phyloP scores from a whole-genome alignment of 2,113 vertebrate species.

The Oncorhynchus masou region DNA sequence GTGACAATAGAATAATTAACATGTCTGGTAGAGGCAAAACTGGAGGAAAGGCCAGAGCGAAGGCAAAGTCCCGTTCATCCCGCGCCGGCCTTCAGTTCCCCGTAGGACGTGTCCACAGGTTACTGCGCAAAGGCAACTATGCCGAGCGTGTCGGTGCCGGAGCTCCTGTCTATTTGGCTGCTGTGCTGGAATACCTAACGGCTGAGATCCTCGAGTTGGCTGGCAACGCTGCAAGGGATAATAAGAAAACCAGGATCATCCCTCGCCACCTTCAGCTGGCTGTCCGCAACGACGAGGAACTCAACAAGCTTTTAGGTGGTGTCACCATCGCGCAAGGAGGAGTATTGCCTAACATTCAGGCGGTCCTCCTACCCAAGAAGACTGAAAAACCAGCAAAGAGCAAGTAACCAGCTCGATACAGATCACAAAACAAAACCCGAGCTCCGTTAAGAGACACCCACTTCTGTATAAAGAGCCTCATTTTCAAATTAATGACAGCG shows the following conservation, averaged over 20 bases:
- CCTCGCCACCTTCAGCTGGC: conserved; percentile 88
- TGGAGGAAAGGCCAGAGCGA: conserved; percentile 63
- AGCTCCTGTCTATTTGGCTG: conserved; percentile 72
- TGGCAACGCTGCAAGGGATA: conserved; percentile 86
- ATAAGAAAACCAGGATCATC: conserved; percentile 91
- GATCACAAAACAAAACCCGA: conserved; percentile 36
- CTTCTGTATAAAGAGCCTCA: conserved; percentile 25
- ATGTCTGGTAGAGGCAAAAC: conserved; percentile 79
- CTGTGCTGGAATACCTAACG: conserved; percentile 81
- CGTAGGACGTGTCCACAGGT: conserved; percentile 82
- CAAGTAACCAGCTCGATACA: conserved; percentile 58
- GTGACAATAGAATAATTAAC: too few relatives aligned
- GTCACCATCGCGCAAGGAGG: conserved; percentile 92
- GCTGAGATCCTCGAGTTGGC: conserved; percentile 88
- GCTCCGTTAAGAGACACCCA: conserved; percentile 34
- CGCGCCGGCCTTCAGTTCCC: conserved; percentile 84
- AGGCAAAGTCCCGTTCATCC: conserved; percentile 81
- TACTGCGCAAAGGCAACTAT: conserved; percentile 86
- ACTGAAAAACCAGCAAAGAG: conserved; percentile 81
- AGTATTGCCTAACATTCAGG: conserved; percentile 87
- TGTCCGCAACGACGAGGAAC: conserved; percentile 90
- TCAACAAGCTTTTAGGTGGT: conserved; percentile 89
- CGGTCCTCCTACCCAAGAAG: conserved; percentile 87
- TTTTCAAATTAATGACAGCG: conserved; percentile 11
- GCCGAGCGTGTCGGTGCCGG: conserved; percentile 85